Evolutionary conservation across 2,113 vertebrate species (phyloP).

Genomic region (Nerophis ophidion): DNA sequence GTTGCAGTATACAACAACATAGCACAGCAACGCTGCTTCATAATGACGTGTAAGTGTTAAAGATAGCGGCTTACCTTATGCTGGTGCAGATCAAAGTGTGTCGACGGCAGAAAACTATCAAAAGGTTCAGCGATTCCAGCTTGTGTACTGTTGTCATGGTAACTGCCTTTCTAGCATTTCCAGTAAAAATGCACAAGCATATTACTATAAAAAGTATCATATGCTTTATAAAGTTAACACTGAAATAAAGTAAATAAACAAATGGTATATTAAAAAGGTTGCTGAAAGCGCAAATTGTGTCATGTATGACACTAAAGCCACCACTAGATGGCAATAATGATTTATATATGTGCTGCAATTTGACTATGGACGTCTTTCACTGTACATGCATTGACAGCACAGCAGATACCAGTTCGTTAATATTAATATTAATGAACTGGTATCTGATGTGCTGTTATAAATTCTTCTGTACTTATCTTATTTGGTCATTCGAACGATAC

Average conservation of each 20-base stretch:
- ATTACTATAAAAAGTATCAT: too few species aligned
- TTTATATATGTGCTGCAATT: conserved; percentile 1
- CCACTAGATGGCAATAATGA: conserved; percentile 46
- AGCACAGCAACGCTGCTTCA: neutral
- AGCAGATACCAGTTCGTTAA: too few species aligned
- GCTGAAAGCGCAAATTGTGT: too few species aligned
- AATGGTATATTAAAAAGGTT: neutral
- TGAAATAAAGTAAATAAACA: neutral
- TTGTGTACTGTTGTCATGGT: conserved; percentile 44
- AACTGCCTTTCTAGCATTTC: conserved; percentile 22
- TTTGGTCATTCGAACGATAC: too few species aligned
- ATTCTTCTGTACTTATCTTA: too few species aligned
- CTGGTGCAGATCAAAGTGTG: neutral
- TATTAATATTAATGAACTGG: too few species aligned
- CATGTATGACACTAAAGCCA: neutral
- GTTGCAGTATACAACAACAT: too few species aligned
- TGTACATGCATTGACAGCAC: too few species aligned
- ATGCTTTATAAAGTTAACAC: neutral
- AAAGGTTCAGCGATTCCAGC: neutral
- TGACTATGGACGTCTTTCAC: too few species aligned
- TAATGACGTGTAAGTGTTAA: neutral
- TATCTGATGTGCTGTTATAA: too few species aligned
- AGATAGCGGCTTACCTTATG: conserved; percentile 3
- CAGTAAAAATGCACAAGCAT: neutral
- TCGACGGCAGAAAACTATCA: neutral